A percentile compares a stretch with the other conserved stretches of the same genome.
phyloP scores from a whole-genome alignment of 2,888 invertebrate genomes.

The Eupelmus urozonus region DNA sequence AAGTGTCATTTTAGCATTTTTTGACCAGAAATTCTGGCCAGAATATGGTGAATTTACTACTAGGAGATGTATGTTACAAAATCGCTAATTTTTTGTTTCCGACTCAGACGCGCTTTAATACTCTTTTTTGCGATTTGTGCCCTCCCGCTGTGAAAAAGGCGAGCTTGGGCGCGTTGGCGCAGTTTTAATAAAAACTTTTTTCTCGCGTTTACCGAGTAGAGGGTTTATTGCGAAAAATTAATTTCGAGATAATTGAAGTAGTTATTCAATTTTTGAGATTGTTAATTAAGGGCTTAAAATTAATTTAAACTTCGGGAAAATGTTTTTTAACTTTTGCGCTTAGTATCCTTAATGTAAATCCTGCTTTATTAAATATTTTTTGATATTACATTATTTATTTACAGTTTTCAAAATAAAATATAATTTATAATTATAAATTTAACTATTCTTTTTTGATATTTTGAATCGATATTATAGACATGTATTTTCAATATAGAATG shows the following conservation, averaged over 20 bases:
- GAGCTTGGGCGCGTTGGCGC: not conserved
- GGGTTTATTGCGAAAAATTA: conserved; percentile 21
- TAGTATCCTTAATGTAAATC: not conserved
- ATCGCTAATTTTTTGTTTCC: not conserved
- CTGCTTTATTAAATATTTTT: not conserved
- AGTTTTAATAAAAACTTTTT: conserved; percentile 25
- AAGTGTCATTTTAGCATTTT: no score
- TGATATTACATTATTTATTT: not conserved
- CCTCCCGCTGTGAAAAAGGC: not conserved
- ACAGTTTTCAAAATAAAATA: not conserved
- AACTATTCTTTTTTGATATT: not conserved
- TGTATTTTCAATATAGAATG: no score
- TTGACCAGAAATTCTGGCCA: no score
- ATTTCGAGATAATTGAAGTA: conserved; percentile 5
- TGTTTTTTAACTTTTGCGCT: not conserved
- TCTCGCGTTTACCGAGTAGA: not conserved
- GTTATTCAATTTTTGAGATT: not conserved
- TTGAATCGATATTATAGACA: not conserved
- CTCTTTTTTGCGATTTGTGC: no score
- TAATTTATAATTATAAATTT: not conserved
- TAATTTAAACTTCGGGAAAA: not conserved
- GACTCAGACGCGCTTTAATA: no score
- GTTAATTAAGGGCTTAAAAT: not conserved
- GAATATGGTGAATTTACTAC: no score
- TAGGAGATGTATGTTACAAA: no score